phyloP scores from a whole-genome alignment of 2,888 invertebrate genomes.

The Labia minor region DNA sequence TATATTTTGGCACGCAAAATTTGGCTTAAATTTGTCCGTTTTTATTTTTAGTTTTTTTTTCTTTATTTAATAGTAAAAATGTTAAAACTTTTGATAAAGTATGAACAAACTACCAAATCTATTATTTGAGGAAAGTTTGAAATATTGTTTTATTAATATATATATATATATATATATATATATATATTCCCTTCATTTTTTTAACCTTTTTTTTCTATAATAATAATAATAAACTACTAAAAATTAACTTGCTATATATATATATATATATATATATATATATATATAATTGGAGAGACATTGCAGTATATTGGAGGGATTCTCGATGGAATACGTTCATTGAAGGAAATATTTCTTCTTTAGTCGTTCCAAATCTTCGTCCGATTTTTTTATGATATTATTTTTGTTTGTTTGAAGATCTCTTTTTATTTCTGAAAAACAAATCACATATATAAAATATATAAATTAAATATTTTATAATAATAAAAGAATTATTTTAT shows the following conservation, averaged over 20 bases:
- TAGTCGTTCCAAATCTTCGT: conserved; percentile 25
- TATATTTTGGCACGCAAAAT: not conserved
- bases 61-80: conserved; percentile 3
- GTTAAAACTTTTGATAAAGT: not conserved
- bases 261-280: no score
- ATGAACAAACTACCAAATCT: not conserved
- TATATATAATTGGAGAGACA: not conserved
- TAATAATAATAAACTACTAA: no score
- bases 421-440: conserved; percentile 18
- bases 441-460: no score
- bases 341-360: conserved; percentile 27
- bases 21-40: not conserved
- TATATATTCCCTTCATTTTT: not conserved
- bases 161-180: no score
- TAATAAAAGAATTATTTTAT: not conserved
- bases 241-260: no score
- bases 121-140: not conserved
- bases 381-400: conserved; percentile 17
- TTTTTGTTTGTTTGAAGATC: conserved; percentile 18
- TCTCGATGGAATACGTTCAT: conserved; percentile 16
- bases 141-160: not conserved
- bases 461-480: no score
- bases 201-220: not conserved
- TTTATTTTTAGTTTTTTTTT: not conserved
- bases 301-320: no score